phyloP scores from a whole-genome alignment of 2,797 vertebrate species.

The Dryobates pubescens region DNA sequence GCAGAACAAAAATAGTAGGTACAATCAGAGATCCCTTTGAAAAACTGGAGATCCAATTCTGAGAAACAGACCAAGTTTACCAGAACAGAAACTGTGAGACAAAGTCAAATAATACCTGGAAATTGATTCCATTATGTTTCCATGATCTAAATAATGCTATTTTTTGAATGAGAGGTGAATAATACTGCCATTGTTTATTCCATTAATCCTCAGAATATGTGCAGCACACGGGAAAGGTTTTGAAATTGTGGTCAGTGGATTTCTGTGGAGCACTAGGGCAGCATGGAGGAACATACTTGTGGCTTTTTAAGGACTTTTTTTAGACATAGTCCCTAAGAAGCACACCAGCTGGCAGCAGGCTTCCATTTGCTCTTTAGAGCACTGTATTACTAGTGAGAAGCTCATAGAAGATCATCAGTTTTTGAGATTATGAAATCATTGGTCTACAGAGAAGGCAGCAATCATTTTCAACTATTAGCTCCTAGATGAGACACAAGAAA shows the following conservation, averaged over 20 bases:
- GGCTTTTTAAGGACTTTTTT: no score
- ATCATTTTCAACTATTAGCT: not conserved
- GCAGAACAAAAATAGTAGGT: not conserved
- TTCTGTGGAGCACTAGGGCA: not conserved
- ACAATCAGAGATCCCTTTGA: not conserved
- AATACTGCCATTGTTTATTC: not conserved
- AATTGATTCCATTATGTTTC: not conserved
- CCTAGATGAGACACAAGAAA: not conserved
- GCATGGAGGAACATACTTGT: not conserved
- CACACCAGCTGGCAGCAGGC: not conserved
- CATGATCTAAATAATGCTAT: not conserved
- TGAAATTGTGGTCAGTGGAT: not conserved
- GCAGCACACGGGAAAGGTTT: not conserved
- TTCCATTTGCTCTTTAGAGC: not conserved
- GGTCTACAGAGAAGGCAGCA: not conserved
- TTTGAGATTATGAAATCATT: not conserved
- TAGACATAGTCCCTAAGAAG: not conserved
- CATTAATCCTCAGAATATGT: no score
- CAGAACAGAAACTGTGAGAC: not conserved
- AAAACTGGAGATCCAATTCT: not conserved
- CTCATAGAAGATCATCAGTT: fast-evolving
- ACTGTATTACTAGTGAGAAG: not conserved
- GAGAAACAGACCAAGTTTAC: fast-evolving
- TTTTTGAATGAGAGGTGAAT: not conserved
- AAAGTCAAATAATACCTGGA: not conserved